These are phyloP conservation scores for Florisuga fusca DNA, from an alignment of 2,797 vertebrate species.

Conservation along the genomic window DNA sequence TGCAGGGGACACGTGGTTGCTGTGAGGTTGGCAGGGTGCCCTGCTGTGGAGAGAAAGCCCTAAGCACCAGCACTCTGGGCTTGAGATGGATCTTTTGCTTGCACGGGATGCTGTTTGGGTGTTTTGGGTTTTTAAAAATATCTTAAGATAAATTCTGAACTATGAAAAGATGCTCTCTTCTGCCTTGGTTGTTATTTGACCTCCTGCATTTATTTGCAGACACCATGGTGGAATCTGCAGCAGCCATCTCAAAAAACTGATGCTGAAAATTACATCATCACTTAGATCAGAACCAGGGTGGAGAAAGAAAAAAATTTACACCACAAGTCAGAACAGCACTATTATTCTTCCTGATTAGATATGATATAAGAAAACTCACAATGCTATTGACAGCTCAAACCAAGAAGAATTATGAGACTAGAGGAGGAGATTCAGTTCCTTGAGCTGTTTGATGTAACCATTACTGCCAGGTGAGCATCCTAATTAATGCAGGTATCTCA, in stretches of 20 bases:
- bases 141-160: not conserved
- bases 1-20: rapidly evolving
- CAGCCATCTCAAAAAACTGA: not conserved
- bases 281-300: not conserved
- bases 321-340: not conserved
- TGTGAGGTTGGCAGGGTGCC: not conserved
- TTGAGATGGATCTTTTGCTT: not conserved
- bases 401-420: slow-evolving; percentile 19
- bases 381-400: not conserved
- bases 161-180: not conserved
- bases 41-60: not conserved
- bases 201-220: not conserved
- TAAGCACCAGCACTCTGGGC: rapidly evolving
- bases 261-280: not conserved
- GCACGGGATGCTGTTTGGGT: not conserved
- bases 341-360: not conserved
- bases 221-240: not conserved
- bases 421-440: slow-evolving; percentile 2
- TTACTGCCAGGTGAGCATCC: slow-evolving; percentile 30
- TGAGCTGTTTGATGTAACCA: not conserved
- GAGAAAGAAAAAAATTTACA: not conserved
- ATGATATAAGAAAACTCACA: not conserved
- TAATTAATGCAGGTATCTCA: slow-evolving; percentile 46
- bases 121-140: not conserved
- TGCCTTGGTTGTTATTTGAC: not conserved